phyloP scores from a whole-genome alignment of 2,797 vertebrate species.

The Discoglossus pictus region DNA sequence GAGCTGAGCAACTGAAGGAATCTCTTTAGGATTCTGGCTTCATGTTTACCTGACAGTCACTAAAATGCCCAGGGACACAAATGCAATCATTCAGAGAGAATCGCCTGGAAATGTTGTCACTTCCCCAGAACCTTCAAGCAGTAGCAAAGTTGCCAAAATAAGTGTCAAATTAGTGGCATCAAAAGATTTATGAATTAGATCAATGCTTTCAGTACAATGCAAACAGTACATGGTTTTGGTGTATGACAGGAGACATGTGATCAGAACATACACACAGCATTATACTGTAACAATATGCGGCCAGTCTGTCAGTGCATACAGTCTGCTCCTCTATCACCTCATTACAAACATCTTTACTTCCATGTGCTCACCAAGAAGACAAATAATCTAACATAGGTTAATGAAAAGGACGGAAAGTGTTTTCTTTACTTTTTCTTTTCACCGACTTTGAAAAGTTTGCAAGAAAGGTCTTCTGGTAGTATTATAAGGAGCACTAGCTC shows the following conservation, averaged over 20 bases:
- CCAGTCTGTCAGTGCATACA: not conserved
- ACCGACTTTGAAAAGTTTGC: not conserved
- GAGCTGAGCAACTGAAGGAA: not conserved
- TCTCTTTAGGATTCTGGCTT: constrained; percentile 37
- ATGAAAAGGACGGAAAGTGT: not conserved
- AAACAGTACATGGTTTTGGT: not conserved
- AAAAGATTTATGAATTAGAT: constrained; percentile 36
- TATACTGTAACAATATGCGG: not conserved
- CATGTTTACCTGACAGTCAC: constrained; percentile 40
- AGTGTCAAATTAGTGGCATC: constrained; percentile 33
- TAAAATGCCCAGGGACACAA: constrained; percentile 43
- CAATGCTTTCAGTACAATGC: not conserved
- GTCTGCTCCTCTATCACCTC: not conserved
- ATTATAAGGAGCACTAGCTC: too few relatives aligned
- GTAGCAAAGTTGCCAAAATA: constrained; percentile 14
- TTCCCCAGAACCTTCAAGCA: constrained; percentile 17
- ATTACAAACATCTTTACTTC: constrained; percentile 1
- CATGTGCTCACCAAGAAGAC: not conserved
- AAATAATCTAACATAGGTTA: not conserved
- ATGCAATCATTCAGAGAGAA: constrained; percentile 32
- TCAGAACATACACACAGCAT: not conserved
- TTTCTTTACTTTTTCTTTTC: too few relatives aligned
- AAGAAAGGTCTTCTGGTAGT: too few relatives aligned
- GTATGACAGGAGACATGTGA: not conserved
- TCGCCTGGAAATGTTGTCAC: constrained; percentile 11